Base-by-base conservation (phyloP, 1,140 invertebrate species). In the Drosophila sproati region DNA sequence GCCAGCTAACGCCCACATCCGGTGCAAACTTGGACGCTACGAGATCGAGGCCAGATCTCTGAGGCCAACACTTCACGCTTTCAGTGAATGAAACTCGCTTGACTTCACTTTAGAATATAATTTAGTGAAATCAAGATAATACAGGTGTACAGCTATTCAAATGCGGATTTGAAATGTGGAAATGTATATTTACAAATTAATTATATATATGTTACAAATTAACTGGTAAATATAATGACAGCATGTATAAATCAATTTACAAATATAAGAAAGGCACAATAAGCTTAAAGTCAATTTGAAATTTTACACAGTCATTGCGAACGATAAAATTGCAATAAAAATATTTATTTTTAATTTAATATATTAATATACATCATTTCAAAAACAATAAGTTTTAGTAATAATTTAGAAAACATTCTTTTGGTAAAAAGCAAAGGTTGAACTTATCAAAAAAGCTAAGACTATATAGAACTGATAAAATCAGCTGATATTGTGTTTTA, bases 1-100 rank as follows among this genome's bases (percentile, higher is more conserved):
- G 86, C 81, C 82, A 73, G 86, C 82, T 82, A 87, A 91, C 89
- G 89, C 89, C 89, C 89, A 91, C 89, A 91, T 91, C 89, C 89
- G 89, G 89, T 89, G 35, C 20, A 51, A 41, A 55, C 71, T 52
- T 77, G 83, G 66, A 69, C 52, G 39, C 52, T 47, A 7, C 41
- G 41, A 47, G 56, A 47, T 35, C 73, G 32, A 61, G 61, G 37
- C 29, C 28, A 43, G 39, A 43, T 43, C 8, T 8, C 39, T 41
- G 10, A 45, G 43, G 60, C 39, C 45, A 29, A 41, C 37, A 57
- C 55, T 57, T 54, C 29, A 45, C 4, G 43, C 45, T 52, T 41
- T 48, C 71, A 69, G 59, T 78, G 60, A 76, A 78, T 78, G 76
- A 60, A 43, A n/a, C 39, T 57, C 28, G 43, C 41, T 57, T 37